Conservation (phyloP, 2,113 vertebrate species). For the Spilogale gracilis region DNA sequence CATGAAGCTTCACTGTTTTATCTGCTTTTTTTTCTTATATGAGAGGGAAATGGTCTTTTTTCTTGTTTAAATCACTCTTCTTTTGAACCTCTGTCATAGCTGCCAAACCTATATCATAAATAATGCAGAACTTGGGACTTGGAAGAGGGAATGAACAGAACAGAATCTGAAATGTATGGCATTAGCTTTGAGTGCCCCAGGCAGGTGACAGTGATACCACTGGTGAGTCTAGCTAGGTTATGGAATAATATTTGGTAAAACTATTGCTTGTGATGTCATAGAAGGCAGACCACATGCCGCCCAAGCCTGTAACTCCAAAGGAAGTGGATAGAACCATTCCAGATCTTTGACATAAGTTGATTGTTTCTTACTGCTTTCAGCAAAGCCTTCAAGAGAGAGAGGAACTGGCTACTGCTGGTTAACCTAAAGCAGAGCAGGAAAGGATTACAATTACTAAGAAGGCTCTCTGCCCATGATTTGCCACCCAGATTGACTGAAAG, state of each 20-base stretch:
- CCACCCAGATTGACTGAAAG: background rate
- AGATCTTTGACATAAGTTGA: background rate
- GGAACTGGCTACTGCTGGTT: background rate
- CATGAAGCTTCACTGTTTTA: background rate
- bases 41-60: background rate
- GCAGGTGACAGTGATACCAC: background rate
- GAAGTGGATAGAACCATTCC: background rate
- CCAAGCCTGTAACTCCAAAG: background rate
- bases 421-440: background rate
- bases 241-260: background rate
- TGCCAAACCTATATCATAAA: background rate
- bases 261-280: background rate
- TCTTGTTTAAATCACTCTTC: background rate
- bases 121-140: background rate
- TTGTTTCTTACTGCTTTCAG: background rate
- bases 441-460: background rate
- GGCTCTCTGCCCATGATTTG: background rate
- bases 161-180: background rate
- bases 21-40: background rate
- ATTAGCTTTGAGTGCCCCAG: background rate
- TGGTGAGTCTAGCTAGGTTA: background rate
- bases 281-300: background rate
- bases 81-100: background rate
- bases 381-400: background rate
- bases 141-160: background rate